Evolutionary conservation across 2,888 invertebrate genomes (phyloP), one percentile per base, ranked within the genome.

Genomic region (Drosophila yooni): DNA sequence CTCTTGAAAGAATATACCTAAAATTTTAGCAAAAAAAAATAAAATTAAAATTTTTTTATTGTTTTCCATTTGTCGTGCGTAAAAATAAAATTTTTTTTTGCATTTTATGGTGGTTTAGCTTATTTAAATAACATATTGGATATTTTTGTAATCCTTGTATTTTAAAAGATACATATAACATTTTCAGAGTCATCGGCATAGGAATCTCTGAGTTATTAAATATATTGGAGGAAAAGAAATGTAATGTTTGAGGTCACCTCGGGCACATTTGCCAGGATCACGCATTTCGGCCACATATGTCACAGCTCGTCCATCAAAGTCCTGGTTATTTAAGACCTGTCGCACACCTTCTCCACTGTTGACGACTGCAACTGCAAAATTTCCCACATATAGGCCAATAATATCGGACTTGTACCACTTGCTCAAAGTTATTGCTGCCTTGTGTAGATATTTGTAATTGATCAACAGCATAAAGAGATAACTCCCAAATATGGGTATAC

Each of bases 1-100:
- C n/a, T 96, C 96, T 25, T 94, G 94, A 85, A 96, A 96, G 89
- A 96, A 95, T 70, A 96, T 94, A 18, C 96, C 96, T 96, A 10
- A 0, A 1, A 54, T 33, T 33, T 33, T 3, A 1, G 10, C 31
- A 31, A 31, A 31, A 10, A 31, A 31, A 31, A 31, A 31, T 1
- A 21, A 21, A 21, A 21, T 21, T 21, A 21, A 21, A 21, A 1
- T 21, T 21, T 21, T 21, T 21, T 21, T 21, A 31, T 31, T 31
- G 31, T 10, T 31, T 31, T 31, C 31, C 8, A 31, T 2, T 31
- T 31, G 8, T 31, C 7, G 31, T 31, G 31, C 31, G 8, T 10
- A 31, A 31, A 31, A 31, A 31, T 31, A 31, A 31, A 31, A 0
- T 21, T 21, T 21, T 21, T 21, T 10, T 31, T 31, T 10, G 31